Evolutionary conservation across 2,888 invertebrate species (phyloP), one percentile per base, ranked within the genome.

Genomic region (Chouioia cunea): DNA sequence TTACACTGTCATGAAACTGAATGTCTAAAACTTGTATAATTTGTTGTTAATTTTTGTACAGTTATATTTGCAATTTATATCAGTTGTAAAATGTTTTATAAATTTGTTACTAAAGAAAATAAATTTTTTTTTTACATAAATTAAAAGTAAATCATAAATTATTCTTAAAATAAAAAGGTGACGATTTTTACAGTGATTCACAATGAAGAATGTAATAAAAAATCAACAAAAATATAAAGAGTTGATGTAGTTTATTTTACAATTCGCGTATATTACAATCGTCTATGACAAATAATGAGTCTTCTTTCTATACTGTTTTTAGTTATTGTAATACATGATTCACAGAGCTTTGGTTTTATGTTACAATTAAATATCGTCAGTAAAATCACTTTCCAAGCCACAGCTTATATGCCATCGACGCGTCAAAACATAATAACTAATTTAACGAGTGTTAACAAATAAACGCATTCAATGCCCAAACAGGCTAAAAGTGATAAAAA

Each of bases 1-100:
- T 91, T 70, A 86, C 89, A 75, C 86, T 87, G 63, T 65, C 63
- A 53, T 71, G n/a, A 62, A 50, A 60, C n/a, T 60, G 47, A 52
- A 56, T 53, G 20, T 36, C 4, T 10, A 44, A 23, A 20, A 46
- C 0, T 36, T 1, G 1, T 10, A 6, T 10, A 36, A 36, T 6
- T 3, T 36, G 36, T 12, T 10, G 23, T 27, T 50, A 59, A 43
- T 22, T 14, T 60, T 18, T 10, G 10, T 44, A 48, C 15, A 44
- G 44, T 57, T 36, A 56, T 56, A 27, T 15, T 15, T 36, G 16
- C 18, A n/a, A 27, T 56, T 15, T 14, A 27, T 27, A 36, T 36
- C n/a, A 56, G 27, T 27, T 43, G 43, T 16, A 12, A 43, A 43
- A 18, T 57, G 8, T 36, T 27, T 56, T 27, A 27, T 8, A 36